Conservation (phyloP, 2,113 vertebrate species). For the Rhabdornis inornatus region DNA sequence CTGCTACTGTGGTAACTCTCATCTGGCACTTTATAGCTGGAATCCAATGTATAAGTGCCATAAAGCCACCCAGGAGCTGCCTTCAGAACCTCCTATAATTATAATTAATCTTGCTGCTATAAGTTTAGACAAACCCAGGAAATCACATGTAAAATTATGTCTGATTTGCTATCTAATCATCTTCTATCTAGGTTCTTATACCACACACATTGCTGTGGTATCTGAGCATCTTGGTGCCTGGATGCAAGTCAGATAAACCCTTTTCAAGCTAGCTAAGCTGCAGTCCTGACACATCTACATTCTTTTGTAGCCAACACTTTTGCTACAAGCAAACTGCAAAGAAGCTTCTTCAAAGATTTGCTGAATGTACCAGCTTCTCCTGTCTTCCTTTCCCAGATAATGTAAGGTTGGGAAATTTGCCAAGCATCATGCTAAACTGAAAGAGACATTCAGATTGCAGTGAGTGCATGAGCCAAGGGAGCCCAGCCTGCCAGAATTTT, state of each 20-base stretch:
- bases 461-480: constrained; percentile 31
- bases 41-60: neutral
- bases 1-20: neutral
- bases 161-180: constrained; percentile 42
- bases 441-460: constrained; percentile 38
- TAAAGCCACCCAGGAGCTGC: neutral
- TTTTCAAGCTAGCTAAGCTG: constrained; percentile 3
- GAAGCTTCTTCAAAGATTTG: constrained; percentile 28
- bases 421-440: constrained; percentile 36
- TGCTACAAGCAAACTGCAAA: neutral
- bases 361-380: constrained; percentile 4
- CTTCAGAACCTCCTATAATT: constrained; percentile 30
- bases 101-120: constrained; percentile 6
- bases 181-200: constrained; percentile 49
- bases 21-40: neutral
- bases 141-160: constrained; percentile 56
- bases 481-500: constrained; percentile 25
- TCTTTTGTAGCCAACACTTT: neutral
- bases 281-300: neutral
- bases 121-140: constrained; percentile 59
- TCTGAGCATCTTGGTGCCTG: constrained; percentile 47
- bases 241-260: constrained; percentile 36
- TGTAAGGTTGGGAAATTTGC: constrained; percentile 31
- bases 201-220: constrained; percentile 54
- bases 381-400: constrained; percentile 24